These are phyloP conservation scores for Epinotia nisella DNA, from an alignment of 2,888 invertebrate genomes.

Conservation along the genomic window DNA sequence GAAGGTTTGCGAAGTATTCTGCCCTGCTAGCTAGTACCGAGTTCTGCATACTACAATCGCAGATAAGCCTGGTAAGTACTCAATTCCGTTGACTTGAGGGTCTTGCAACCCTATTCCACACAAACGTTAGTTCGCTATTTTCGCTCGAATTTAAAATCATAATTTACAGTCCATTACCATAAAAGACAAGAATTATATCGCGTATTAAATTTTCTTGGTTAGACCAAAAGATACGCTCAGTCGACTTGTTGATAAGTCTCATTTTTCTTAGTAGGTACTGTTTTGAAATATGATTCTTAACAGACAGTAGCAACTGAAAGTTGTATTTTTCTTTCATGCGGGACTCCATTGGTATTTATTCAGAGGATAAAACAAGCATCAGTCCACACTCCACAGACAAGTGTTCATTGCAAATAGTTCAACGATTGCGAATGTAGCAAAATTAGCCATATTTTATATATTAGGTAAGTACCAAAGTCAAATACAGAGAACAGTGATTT, in stretches of 20 bases:
- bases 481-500: not conserved
- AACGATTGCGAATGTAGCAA: conserved; percentile 7
- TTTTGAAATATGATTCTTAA: not conserved
- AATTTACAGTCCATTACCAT: no score
- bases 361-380: conserved; percentile 6
- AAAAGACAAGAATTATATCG: no score
- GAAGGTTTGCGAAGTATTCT: no score
- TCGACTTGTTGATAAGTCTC: not conserved
- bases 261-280: not conserved
- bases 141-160: no score
- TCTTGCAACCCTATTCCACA: no score
- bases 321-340: not conserved
- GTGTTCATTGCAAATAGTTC: conserved; percentile 27
- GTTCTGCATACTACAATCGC: no score
- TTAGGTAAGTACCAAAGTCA: conserved; percentile 27
- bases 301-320: not conserved
- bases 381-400: conserved; percentile 4
- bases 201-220: not conserved
- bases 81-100: no score
- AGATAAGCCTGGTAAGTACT: no score
- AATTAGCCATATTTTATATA: not conserved
- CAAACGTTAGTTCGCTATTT: no score
- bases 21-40: no score
- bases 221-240: not conserved
- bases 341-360: not conserved